Evolutionary conservation across 1,140 invertebrate genomes (phyloP), one percentile per base, ranked within the genome.

Genomic region (Zophobas atratus): DNA sequence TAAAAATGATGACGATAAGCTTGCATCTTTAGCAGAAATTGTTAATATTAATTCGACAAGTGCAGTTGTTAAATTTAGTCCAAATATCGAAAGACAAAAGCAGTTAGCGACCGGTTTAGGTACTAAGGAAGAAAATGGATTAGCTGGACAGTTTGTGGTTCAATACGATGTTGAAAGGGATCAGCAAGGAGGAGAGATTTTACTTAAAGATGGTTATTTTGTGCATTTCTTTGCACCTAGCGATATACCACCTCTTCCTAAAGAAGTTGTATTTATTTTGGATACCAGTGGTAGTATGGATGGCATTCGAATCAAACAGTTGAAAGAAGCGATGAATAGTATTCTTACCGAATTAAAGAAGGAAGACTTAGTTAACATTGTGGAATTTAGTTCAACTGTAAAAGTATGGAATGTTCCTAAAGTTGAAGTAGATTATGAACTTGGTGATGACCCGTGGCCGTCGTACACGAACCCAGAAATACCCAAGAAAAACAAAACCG

Each of bases 201-300:
- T 84, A 90, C 87, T 93, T 1, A 91, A 92, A 78, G 91, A 93
- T 81, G 93, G 93, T 0, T 94, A 94, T 84, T 94, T 94, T 84
- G 92, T 94, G 1, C 93, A 94, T 81, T 94, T 92, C 87, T 92
- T 93, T 81, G 90, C 92, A 1, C 92, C 93, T 0, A 80, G 78
- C 1, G 86, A 88, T 35, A 84, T 93, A 67, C 86, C 88, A 46
- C 88, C 91, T 1, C 84, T 93, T 51, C 88, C 88, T 8, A 93
- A 93, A 83, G 90, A 93, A 77, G 92, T 92, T 2, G 88, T 93
- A 1, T 94, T 94, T 82, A 90, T 94, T 0, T 86, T 94, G 70
- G 93, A 94, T 83, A 89, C 90, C 0, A 93, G 92, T 43, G 91
- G 90, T 6, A 93, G 92, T 46, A 94, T 94, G 93, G 84, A 84